Evolutionary conservation across 2,888 invertebrate species (phyloP), one percentile per base, ranked within the genome.

Genomic region (Dasypogon diadema): DNA sequence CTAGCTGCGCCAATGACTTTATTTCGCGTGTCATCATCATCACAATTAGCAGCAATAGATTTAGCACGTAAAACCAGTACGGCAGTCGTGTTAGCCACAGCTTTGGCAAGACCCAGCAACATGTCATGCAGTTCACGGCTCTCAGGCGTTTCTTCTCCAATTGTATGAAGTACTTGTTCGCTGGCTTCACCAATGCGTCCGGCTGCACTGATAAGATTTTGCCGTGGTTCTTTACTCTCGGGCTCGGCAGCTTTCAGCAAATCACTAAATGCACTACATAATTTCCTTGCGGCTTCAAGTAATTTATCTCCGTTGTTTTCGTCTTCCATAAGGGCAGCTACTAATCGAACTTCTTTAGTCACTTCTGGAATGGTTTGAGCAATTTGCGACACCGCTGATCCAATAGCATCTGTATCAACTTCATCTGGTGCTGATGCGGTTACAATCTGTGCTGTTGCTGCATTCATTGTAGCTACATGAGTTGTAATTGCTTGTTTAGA

Each of bases 401-500:
- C 98, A 0, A 99, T 97, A 0, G 97, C 96, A 2, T 94, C 95
- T 84, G 97, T 96, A 86, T 98, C 98, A 6, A 98, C 94, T 81
- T 98, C 97, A 79, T 96, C 95, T 0, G 92, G 91, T 87, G 92
- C 92, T 2, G 93, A 93, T 0, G 97, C 97, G 0, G 96, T 96
- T 76, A 98, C 94, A 65, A 98, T 95, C 87, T 98, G 97, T 6
- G 99, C 99, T 0, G 99, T 99, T 75, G 99, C 99, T 0, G 99
- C 99, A 87, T 96, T 99, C 98, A 99, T 99, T 76, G 98, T 98
- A 3, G 98, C 98, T 81, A 99, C 93, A 86, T 99, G 97, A 72
- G 97, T 97, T 79, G 96, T 96, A 75, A 99, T 96, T 80, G 94
- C 96, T 87, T 99, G 98, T 86, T 96, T 96, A 85, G 95, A 95